Conservation (phyloP, 2,888 invertebrate species). For the Euspilapteryx auroguttella region DNA sequence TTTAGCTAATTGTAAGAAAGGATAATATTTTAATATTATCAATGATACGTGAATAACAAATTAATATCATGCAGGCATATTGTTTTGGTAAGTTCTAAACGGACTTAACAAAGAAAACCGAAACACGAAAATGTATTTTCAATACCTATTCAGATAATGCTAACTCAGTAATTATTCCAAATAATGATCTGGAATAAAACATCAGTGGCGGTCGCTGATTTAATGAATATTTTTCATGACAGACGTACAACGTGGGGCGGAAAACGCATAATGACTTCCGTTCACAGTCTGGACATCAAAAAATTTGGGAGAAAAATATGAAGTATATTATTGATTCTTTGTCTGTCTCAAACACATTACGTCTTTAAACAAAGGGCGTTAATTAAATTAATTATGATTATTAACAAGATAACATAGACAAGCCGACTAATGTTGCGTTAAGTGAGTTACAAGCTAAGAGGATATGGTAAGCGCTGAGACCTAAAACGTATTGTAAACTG, state of each 20-base stretch:
- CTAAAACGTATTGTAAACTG: constrained; percentile 22
- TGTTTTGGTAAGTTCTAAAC: no score
- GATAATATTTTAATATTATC: no score
- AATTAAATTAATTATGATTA: no score
- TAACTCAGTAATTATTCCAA: constrained; percentile 4
- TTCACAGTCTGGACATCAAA: constrained; percentile 7
- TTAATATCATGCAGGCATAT: no score
- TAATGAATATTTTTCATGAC: constrained; percentile 51
- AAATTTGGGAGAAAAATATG: constrained; percentile 3
- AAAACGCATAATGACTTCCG: constrained; percentile 59
- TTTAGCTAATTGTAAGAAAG: no score
- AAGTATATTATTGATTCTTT: constrained; percentile 10
- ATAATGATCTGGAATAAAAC: constrained; percentile 16
- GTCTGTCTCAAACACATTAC: no score
- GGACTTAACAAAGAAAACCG: constrained; percentile 2
- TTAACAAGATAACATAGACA: no score
- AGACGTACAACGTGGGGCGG: constrained; percentile 36
- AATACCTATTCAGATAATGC: constrained; percentile 1
- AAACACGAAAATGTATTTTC: not conserved
- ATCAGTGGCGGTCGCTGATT: no score
- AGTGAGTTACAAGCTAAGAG: no score
- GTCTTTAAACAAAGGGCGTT: no score
- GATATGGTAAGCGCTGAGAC: constrained; percentile 36
- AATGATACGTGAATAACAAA: no score
- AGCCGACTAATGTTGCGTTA: no score